Percentiles rank a stretch among this genome's conserved stretches.
Evolutionary conservation across 2,113 vertebrate species (phyloP).

Genomic region (Xerus inauris): DNA sequence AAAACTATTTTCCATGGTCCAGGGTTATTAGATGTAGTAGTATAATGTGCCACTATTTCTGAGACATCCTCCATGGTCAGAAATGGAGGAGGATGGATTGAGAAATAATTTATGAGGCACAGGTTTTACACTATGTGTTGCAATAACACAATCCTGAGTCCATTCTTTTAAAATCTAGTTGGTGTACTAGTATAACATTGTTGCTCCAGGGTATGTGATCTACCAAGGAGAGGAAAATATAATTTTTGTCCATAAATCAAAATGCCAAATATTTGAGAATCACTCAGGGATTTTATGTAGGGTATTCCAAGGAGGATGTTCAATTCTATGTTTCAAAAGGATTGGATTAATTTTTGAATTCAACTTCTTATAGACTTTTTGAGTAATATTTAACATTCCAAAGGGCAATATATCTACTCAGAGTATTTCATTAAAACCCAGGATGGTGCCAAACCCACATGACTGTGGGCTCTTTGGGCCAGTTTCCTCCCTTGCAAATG

Average conservation of each 20-base stretch:
- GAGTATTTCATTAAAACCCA: not conserved
- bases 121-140: not conserved
- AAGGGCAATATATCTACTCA: not conserved
- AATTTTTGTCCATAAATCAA: not conserved
- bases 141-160: constrained; percentile 41
- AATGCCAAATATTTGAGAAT: not conserved
- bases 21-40: not conserved
- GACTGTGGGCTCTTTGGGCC: not conserved
- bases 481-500: not conserved
- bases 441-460: not conserved
- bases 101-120: constrained; percentile 27
- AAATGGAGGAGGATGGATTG: not conserved
- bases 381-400: not conserved
- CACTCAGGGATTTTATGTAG: not conserved
- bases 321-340: not conserved
- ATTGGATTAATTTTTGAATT: constrained; percentile 26
- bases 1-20: not conserved
- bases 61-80: not conserved
- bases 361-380: not conserved
- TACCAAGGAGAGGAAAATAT: not conserved
- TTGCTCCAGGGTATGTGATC: constrained; percentile 8
- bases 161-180: constrained; percentile 36
- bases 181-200: not conserved
- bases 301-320: not conserved
- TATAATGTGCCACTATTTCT: not conserved